These are phyloP conservation scores for Aspidiotus destructor DNA, from an alignment of 2,888 invertebrate genomes.

Conservation along the genomic window DNA sequence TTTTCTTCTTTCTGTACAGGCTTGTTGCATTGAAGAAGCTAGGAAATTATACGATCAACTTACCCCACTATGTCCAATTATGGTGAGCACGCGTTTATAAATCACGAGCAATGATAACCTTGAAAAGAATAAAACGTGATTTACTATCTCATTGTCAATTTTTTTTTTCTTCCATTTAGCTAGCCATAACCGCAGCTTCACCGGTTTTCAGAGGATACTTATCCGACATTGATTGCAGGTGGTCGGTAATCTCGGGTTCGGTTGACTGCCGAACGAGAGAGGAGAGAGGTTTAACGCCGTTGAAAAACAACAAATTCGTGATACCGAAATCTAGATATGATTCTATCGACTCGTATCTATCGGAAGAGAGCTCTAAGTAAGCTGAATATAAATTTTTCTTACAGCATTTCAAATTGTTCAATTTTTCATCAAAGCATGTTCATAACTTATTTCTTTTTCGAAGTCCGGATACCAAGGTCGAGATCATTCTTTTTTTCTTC, in stretches of 20 bases:
- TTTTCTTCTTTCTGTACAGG: conserved; percentile 48
- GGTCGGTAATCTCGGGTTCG: conserved; percentile 92
- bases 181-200: conserved; percentile 88
- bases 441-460: too few relatives aligned
- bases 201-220: conserved; percentile 88
- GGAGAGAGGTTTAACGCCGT: conserved; percentile 70
- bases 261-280: conserved; percentile 91
- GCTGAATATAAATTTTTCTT: conserved; percentile 21
- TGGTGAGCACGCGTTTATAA: conserved; percentile 50
- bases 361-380: conserved; percentile 68
- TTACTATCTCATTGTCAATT: not conserved
- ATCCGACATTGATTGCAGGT: conserved; percentile 93
- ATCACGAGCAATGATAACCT: not conserved
- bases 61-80: conserved; percentile 91
- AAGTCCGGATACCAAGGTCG: too few relatives aligned
- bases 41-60: conserved; percentile 93
- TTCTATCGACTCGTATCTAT: conserved; percentile 93
- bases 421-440: too few relatives aligned
- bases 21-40: conserved; percentile 92
- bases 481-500: too few relatives aligned
- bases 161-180: conserved; percentile 1
- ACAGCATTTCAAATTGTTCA: too few relatives aligned
- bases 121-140: conserved; percentile 1
- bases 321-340: conserved; percentile 94
- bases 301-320: conserved; percentile 64